Percentiles rank a stretch among this genome's conserved stretches.
phyloP scores from a whole-genome alignment of 2,888 invertebrate genomes.

The Dyspetes luteomarginatus region DNA sequence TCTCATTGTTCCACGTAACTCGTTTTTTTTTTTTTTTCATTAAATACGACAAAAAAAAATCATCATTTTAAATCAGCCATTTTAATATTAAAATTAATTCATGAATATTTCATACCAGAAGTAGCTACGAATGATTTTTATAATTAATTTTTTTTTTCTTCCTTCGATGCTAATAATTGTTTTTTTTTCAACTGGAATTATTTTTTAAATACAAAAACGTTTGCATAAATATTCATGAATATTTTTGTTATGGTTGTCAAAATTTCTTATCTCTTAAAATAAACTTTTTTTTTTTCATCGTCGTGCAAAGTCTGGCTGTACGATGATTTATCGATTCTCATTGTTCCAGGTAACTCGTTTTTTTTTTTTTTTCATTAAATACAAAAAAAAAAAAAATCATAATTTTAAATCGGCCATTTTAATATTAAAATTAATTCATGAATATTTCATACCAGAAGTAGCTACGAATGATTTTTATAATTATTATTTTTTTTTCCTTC shows the following conservation, averaged over 20 bases:
- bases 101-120: no score
- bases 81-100: no score
- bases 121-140: no score
- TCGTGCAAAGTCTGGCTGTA: slow-evolving; percentile 15
- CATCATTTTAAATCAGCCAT: no score
- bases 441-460: no score
- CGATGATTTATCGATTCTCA: slow-evolving; percentile 45
- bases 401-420: no score
- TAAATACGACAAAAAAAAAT: neutral
- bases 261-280: slow-evolving; percentile 18
- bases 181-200: neutral
- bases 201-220: neutral
- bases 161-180: no score
- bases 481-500: no score
- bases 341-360: neutral
- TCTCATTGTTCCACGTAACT: slow-evolving; percentile 2
- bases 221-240: neutral
- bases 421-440: no score
- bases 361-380: slow-evolving; percentile 9
- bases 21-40: slow-evolving; percentile 16
- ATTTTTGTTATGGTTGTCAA: neutral
- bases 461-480: no score
- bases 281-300: slow-evolving; percentile 46
- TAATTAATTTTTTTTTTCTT: no score
- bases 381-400: neutral